A percentile compares a stretch with the other conserved stretches of the same genome.
phyloP scores from a whole-genome alignment of 2,888 invertebrate genomes.

The Netelia virgata region DNA sequence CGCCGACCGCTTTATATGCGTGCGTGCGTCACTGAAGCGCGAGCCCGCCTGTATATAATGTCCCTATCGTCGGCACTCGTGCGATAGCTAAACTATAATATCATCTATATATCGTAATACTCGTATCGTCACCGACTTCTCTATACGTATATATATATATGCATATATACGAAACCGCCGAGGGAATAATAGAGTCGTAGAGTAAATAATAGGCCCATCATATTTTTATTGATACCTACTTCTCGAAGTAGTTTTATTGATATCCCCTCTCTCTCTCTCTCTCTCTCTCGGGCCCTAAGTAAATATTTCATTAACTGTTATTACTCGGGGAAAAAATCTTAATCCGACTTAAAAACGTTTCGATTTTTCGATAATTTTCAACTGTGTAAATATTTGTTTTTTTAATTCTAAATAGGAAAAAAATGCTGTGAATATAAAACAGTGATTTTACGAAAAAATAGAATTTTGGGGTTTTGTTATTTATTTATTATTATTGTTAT shows the following conservation, averaged over 20 bases:
- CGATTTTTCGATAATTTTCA: too few relatives aligned
- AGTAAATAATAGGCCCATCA: constrained; percentile 61
- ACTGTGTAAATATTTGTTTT: too few relatives aligned
- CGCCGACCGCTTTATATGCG: constrained; percentile 65
- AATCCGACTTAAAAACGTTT: too few relatives aligned
- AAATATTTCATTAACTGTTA: too few relatives aligned
- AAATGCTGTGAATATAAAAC: too few relatives aligned
- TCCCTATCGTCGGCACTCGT: constrained; percentile 46
- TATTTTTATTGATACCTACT: constrained; percentile 53
- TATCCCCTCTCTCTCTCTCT: too few relatives aligned
- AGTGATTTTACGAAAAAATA: too few relatives aligned
- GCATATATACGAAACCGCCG: constrained; percentile 27
- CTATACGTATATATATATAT: background rate
- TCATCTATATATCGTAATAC: constrained; percentile 46
- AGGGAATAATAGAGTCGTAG: constrained; percentile 62
- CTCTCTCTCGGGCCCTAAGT: too few relatives aligned
- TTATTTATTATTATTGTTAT: too few relatives aligned
- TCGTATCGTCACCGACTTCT: background rate
- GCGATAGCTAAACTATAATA: constrained; percentile 62
- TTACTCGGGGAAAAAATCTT: too few relatives aligned
- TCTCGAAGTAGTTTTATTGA: constrained; percentile 25
- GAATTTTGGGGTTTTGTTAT: too few relatives aligned
- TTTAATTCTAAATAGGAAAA: too few relatives aligned
- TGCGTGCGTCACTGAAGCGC: constrained; percentile 66
- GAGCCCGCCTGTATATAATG: constrained; percentile 37